A percentile compares a stretch with the other conserved stretches of the same genome.
Evolutionary conservation across 2,888 invertebrate genomes (phyloP).

Genomic region (Gibbula magus): DNA sequence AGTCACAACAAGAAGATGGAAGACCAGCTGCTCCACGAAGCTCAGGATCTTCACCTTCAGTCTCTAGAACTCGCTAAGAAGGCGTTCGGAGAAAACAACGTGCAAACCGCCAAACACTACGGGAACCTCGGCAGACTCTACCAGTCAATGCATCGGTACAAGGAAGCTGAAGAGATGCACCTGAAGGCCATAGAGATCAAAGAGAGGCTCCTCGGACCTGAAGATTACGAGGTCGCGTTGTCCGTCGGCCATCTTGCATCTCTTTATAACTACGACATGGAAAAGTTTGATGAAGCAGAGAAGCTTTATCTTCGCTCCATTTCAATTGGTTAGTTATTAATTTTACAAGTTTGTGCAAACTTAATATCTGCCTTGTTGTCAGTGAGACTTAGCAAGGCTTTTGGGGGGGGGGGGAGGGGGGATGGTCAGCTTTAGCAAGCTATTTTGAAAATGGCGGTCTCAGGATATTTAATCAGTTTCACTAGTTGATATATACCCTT

Average conservation of each 20-base stretch:
- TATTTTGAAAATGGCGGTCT: no score
- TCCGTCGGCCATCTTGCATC: constrained; percentile 95
- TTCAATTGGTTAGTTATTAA: constrained; percentile 88
- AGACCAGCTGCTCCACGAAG: constrained; percentile 83
- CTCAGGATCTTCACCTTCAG: constrained; percentile 88
- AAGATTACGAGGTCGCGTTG: constrained; percentile 93
- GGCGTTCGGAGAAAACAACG: constrained; percentile 93
- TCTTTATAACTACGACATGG: constrained; percentile 96
- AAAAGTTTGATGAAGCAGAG: constrained; percentile 89
- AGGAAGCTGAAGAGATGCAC: constrained; percentile 93
- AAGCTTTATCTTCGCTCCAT: constrained; percentile 90
- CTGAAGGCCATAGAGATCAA: constrained; percentile 93
- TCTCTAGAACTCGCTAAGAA: constrained; percentile 87
- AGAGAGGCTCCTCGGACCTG: constrained; percentile 87
- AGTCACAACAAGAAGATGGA: constrained; percentile 77
- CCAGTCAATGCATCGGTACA: constrained; percentile 92
- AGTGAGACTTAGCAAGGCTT: no score
- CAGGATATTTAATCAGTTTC: no score
- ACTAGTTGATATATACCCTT: no score
- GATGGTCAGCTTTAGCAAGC: no score
- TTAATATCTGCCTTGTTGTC: no score
- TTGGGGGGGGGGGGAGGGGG: no score
- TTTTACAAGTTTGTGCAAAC: no score
- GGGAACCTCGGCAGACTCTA: constrained; percentile 95
- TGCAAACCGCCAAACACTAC: constrained; percentile 96